Percentiles rank a stretch among this genome's conserved stretches.
Conservation (phyloP, 2,888 invertebrate species). For the Hermodice carunculata region DNA sequence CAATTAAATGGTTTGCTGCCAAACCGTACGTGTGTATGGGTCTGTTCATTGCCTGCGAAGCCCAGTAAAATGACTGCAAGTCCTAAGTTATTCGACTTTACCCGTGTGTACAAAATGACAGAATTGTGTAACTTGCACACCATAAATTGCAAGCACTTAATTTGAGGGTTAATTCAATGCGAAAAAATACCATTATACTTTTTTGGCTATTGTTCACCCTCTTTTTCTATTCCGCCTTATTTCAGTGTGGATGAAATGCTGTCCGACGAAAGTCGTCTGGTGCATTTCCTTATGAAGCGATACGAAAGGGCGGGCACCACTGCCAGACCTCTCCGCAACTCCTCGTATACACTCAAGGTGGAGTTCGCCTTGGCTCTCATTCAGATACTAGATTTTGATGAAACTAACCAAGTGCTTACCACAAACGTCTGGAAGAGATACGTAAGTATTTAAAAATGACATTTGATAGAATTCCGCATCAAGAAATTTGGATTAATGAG, state of each 20-base stretch:
- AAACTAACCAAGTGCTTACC: conserved; percentile 38
- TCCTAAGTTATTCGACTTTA: too few species aligned
- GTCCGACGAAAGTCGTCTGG: conserved; percentile 64
- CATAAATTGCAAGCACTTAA: too few species aligned
- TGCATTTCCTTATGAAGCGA: conserved; percentile 50
- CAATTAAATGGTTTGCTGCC: too few species aligned
- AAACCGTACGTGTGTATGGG: too few species aligned
- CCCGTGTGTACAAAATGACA: too few species aligned
- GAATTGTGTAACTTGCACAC: too few species aligned
- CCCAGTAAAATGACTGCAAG: too few species aligned
- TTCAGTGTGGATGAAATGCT: conserved; percentile 48
- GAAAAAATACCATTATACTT: too few species aligned
- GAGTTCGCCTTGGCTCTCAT: conserved; percentile 39
- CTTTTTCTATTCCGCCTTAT: neutral
- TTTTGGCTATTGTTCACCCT: neutral
- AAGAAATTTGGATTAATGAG: too few species aligned
- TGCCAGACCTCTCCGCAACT: conserved; percentile 31
- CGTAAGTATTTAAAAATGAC: conserved; percentile 26
- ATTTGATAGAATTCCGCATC: too few species aligned
- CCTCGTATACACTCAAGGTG: conserved; percentile 23
- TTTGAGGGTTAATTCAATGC: too few species aligned
- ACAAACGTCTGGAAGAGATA: conserved; percentile 42
- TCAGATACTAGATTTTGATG: conserved; percentile 41
- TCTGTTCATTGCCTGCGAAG: too few species aligned
- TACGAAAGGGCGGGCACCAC: conserved; percentile 27